Evolutionary conservation across 2,113 vertebrate genomes (phyloP).

Genomic region (Triplophysa tibetana): DNA sequence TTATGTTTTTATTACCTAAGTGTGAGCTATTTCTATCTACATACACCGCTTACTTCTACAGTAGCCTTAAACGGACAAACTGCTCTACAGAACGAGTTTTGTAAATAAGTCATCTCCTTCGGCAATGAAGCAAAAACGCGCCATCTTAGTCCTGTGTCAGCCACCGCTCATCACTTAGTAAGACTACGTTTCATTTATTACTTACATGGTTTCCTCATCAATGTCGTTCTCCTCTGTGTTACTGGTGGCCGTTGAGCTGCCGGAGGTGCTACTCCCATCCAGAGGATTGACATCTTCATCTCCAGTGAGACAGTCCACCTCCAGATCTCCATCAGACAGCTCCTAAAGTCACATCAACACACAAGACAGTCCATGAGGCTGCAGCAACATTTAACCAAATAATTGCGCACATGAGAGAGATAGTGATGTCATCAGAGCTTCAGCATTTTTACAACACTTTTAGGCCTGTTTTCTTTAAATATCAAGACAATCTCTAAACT

Average conservation of each 20-base stretch:
- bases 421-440: neutral
- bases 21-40: no score
- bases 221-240: constrained; percentile 99
- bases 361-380: neutral
- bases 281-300: constrained; percentile 94
- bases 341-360: constrained; percentile 70
- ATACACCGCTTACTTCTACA: no score
- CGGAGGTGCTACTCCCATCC: constrained; percentile 95
- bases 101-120: no score
- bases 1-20: no score
- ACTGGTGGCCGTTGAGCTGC: constrained; percentile 96
- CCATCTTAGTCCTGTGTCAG: no score
- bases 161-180: neutral
- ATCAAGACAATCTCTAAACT: neutral
- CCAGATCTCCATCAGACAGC: constrained; percentile 93
- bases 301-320: constrained; percentile 88
- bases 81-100: no score
- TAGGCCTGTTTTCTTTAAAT: constrained; percentile 1
- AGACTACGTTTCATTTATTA: neutral
- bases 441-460: neutral
- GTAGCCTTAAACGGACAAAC: no score
- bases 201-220: constrained; percentile 95
- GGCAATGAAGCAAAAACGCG: no score
- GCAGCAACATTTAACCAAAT: no score
- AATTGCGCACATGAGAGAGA: neutral